phyloP scores from a whole-genome alignment of 2,113 vertebrate genomes.

The Hemiprocne comata region DNA sequence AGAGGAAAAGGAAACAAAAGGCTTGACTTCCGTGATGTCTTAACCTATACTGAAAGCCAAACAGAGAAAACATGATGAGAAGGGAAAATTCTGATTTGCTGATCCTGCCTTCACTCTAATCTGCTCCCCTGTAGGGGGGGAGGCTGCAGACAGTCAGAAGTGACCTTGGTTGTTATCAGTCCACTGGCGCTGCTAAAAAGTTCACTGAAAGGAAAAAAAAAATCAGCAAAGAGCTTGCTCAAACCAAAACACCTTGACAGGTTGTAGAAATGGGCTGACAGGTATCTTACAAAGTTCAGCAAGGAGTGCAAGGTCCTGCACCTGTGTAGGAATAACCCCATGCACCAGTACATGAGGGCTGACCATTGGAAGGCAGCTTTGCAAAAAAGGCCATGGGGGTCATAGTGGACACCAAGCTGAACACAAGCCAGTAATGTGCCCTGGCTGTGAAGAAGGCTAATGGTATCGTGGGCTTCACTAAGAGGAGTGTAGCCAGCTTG shows the following conservation, averaged over 20 bases:
- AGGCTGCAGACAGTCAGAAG: no score
- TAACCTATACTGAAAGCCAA: no score
- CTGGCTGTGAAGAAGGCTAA: not conserved
- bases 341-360: not conserved
- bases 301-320: not conserved
- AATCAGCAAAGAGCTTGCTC: no score
- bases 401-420: not conserved
- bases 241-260: not conserved
- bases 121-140: no score
- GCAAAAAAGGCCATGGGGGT: not conserved
- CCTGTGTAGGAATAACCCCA: not conserved
- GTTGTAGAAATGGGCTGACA: not conserved
- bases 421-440: not conserved
- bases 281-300: not conserved
- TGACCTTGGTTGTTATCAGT: no score
- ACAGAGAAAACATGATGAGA: no score
- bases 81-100: no score
- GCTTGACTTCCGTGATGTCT: no score
- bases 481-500: not conserved
- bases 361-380: not conserved
- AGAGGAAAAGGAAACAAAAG: no score
- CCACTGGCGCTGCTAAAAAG: no score
- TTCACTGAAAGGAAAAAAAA: no score
- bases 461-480: not conserved
- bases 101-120: no score